phyloP scores from a whole-genome alignment of 2,888 invertebrate species.

The Drosophila seclusa region DNA sequence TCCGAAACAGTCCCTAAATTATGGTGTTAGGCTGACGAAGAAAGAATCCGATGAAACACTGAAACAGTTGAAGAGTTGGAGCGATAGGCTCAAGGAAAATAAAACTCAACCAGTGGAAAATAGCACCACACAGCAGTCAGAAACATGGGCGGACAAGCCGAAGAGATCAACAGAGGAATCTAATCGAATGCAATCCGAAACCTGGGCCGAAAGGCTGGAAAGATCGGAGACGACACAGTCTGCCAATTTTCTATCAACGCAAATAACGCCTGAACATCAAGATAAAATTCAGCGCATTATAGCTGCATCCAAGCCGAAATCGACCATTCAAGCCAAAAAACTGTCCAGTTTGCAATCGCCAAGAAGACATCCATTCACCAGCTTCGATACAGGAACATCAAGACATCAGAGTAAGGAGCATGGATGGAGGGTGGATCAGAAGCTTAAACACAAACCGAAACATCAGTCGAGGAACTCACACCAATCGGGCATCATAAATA shows the following conservation, averaged over 20 bases:
- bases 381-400: not conserved
- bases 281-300: constrained; percentile 42
- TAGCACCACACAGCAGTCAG: not conserved
- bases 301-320: constrained; percentile 56
- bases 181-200: not conserved
- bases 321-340: not conserved
- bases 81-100: not conserved
- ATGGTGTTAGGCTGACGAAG: constrained; percentile 3
- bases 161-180: not conserved
- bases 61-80: not conserved
- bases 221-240: not conserved
- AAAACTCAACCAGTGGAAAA: not conserved
- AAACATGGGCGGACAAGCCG: not conserved
- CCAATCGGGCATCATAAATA: constrained; percentile 32
- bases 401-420: not conserved
- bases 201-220: not conserved
- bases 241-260: not conserved
- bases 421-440: not conserved
- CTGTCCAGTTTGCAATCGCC: not conserved
- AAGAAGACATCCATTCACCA: not conserved
- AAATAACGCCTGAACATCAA: not conserved
- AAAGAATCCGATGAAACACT: not conserved
- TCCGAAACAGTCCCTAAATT: constrained; percentile 1
- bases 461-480: no score
- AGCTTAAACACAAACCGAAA: not conserved